phyloP scores from a whole-genome alignment of 2,888 invertebrate species.

The Athripsodes cinereus region DNA sequence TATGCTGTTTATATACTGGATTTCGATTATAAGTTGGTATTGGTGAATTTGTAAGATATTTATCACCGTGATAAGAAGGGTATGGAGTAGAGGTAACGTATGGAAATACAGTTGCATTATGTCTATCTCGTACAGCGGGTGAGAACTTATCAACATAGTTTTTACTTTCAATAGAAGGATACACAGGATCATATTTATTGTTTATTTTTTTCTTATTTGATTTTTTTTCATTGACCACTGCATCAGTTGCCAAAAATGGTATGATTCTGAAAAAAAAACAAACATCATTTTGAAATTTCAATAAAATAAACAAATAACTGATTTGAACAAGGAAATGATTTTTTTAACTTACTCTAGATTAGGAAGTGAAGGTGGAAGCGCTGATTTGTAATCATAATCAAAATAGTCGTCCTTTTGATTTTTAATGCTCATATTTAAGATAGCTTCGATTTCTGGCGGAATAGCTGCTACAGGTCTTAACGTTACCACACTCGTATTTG shows the following conservation, averaged over 20 bases:
- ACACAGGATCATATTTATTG: constrained; percentile 35
- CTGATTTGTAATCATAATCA: constrained; percentile 66
- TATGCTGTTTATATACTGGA: constrained; percentile 25
- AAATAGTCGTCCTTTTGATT: constrained; percentile 53
- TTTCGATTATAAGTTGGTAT: constrained; percentile 21
- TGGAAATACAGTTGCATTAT: constrained; percentile 22
- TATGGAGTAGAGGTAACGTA: constrained; percentile 40
- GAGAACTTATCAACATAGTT: constrained; percentile 43
- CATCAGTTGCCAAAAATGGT: constrained; percentile 81
- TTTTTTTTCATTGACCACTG: constrained; percentile 51
- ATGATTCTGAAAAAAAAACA: constrained; percentile 71
- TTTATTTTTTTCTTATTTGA: constrained; percentile 34
- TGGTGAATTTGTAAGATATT: constrained; percentile 27
- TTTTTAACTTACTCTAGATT: constrained; percentile 59
- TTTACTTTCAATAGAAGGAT: constrained; percentile 26
- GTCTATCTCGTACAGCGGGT: constrained; percentile 31
- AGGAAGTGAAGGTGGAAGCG: constrained; percentile 75
- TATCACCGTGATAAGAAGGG: constrained; percentile 37
- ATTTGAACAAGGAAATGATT: constrained; percentile 2
- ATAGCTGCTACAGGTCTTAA: constrained; percentile 35
- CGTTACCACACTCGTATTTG: constrained; percentile 43
- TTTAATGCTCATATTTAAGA: constrained; percentile 46
- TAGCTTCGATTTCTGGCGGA: constrained; percentile 42
- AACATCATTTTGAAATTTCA: too few relatives aligned
- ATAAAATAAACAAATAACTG: too few relatives aligned